phyloP scores from a whole-genome alignment of 2,888 invertebrate species.

The Athalia rosae region DNA sequence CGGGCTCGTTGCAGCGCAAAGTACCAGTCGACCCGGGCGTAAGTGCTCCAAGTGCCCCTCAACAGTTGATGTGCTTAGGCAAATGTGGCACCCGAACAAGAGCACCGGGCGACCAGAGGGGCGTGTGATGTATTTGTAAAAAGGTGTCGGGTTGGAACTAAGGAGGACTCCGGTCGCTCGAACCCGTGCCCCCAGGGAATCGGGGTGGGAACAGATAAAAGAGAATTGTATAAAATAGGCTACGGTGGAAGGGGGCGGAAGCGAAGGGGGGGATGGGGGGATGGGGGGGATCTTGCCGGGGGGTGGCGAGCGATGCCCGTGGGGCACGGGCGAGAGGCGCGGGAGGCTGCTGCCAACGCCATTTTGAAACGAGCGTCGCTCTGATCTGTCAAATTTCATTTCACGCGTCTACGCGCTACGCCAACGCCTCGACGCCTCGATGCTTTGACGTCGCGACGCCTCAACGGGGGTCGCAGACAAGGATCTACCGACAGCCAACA shows the following conservation, averaged over 20 bases:
- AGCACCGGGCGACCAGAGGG: conserved; percentile 53
- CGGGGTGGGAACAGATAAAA: conserved; percentile 70
- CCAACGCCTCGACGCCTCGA: conserved; percentile 55
- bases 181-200: conserved; percentile 69
- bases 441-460: conserved; percentile 46
- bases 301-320: conserved; percentile 58
- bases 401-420: conserved; percentile 67
- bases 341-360: conserved; percentile 50
- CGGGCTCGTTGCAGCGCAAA: conserved; percentile 54
- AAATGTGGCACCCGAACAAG: conserved; percentile 66
- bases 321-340: conserved; percentile 65
- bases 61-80: conserved; percentile 69
- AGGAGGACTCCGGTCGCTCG: conserved; percentile 63
- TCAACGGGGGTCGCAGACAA: conserved; percentile 55
- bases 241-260: conserved; percentile 49
- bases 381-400: conserved; percentile 73
- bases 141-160: conserved; percentile 73
- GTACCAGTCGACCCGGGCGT: conserved; percentile 60
- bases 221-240: conserved; percentile 73
- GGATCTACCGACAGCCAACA: conserved; percentile 54
- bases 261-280: conserved; percentile 50
- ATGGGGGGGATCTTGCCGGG: conserved; percentile 45
- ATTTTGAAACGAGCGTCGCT: conserved; percentile 55
- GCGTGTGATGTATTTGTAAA: conserved; percentile 73
- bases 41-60: conserved; percentile 59